A percentile compares a stretch with the other conserved stretches of the same genome.
Conservation (phyloP, 2,888 invertebrate genomes). For the Coronaproctus castanopsis region DNA sequence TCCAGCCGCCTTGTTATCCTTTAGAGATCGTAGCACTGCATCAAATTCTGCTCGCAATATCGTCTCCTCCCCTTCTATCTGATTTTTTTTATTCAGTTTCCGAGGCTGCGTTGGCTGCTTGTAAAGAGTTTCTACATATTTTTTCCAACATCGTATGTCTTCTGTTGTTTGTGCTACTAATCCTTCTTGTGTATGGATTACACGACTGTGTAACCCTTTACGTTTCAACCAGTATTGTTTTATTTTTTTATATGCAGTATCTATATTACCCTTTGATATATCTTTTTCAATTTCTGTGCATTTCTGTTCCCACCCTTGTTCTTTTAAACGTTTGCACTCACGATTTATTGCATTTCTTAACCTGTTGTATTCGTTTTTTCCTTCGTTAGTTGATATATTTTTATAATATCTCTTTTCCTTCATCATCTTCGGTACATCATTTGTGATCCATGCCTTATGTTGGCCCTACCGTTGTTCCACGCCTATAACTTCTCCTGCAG, state of each 20-base stretch:
- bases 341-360: background rate
- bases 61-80: background rate
- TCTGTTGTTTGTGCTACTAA: background rate
- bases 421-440: background rate
- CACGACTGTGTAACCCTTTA: background rate
- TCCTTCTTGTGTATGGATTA: background rate
- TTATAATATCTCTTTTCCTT: background rate
- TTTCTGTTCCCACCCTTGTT: background rate
- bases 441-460: background rate
- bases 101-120: too few species aligned
- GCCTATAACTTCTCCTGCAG: background rate
- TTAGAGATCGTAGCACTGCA: background rate
- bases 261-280: background rate
- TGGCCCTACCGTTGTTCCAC: background rate
- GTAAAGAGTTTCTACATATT: background rate
- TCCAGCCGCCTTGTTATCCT: background rate
- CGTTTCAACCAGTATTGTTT: background rate
- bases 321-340: background rate
- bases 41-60: background rate
- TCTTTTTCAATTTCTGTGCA: background rate
- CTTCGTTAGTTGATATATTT: background rate
- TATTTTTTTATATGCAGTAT: background rate
- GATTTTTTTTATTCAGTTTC: background rate
- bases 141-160: background rate
- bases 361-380: background rate